These are phyloP conservation scores for Caenorhabditis sinica DNA, from an alignment of 2,888 invertebrate genomes.

Conservation along the genomic window DNA sequence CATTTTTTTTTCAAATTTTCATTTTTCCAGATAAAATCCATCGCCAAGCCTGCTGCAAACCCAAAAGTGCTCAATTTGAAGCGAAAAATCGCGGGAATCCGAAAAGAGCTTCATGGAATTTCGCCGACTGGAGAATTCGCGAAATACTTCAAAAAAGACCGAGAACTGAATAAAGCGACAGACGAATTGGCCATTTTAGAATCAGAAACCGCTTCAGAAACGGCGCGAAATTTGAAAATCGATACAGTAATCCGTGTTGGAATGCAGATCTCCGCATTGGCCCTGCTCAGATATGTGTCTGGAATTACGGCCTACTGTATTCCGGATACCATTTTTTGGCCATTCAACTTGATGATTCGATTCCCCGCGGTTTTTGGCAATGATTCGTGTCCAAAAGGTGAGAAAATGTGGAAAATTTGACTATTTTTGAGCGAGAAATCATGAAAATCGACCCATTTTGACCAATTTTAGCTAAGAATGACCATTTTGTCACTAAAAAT, in stretches of 20 bases:
- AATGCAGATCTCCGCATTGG: constrained; percentile 37
- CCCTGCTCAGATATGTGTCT: constrained; percentile 52
- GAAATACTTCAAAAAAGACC: constrained; percentile 70
- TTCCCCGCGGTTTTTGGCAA: constrained; percentile 68
- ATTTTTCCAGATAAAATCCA: constrained; percentile 38
- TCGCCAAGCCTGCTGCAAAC: constrained; percentile 8
- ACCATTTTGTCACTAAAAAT: too few species aligned
- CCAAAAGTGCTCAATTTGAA: constrained; percentile 45
- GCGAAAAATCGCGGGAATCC: constrained; percentile 38
- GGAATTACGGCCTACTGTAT: constrained; percentile 66
- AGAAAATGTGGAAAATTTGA: background rate
- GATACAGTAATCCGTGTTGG: constrained; percentile 46
- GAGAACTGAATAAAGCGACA: constrained; percentile 62
- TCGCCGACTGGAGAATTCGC: constrained; percentile 70
- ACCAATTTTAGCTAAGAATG: too few species aligned
- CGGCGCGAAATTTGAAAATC: constrained; percentile 57
- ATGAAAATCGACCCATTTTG: too few species aligned
- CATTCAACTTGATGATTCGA: constrained; percentile 65
- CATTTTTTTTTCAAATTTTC: too few species aligned
- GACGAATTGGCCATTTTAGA: constrained; percentile 57
- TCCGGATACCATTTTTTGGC: constrained; percentile 68
- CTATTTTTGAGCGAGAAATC: background rate
- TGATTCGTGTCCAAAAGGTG: constrained; percentile 58
- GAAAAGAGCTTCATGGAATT: constrained; percentile 51
- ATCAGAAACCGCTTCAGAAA: constrained; percentile 27